A percentile compares a stretch with the other conserved stretches of the same genome.
Conservation (phyloP, 2,888 invertebrate genomes). For the Aricia artaxerxes region DNA sequence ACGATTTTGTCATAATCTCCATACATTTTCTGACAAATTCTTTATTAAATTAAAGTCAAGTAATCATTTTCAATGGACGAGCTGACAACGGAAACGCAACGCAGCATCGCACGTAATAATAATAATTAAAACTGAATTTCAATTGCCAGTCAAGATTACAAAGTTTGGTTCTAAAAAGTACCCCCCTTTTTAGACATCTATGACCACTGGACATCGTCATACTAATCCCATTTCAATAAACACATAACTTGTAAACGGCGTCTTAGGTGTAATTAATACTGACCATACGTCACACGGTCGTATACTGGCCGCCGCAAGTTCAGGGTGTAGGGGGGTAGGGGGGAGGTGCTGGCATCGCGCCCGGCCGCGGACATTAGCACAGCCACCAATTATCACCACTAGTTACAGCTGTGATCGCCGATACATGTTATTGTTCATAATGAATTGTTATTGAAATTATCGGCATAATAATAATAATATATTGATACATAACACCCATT, state of each 20-base stretch:
- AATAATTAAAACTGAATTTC: no score
- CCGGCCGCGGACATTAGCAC: not conserved
- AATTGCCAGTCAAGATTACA: no score
- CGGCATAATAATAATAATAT: no score
- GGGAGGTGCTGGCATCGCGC: not conserved
- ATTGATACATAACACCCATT: no score
- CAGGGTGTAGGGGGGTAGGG: not conserved
- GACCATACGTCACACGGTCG: not conserved
- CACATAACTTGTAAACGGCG: not conserved
- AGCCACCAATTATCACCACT: not conserved
- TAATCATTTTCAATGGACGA: no score
- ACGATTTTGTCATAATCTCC: no score
- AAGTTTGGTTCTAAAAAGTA: no score
- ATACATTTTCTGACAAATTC: no score
- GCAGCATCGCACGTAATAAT: no score
- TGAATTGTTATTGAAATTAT: not conserved
- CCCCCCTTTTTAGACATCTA: no score
- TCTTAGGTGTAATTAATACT: not conserved
- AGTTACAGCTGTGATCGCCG: not conserved
- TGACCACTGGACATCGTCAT: not conserved
- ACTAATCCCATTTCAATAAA: not conserved
- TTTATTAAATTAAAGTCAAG: no score
- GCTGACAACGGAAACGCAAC: no score
- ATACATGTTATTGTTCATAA: not conserved
- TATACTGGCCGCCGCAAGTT: not conserved